These are phyloP conservation scores for Junonia oenone DNA, from an alignment of 2,888 invertebrate species.

Conservation along the genomic window DNA sequence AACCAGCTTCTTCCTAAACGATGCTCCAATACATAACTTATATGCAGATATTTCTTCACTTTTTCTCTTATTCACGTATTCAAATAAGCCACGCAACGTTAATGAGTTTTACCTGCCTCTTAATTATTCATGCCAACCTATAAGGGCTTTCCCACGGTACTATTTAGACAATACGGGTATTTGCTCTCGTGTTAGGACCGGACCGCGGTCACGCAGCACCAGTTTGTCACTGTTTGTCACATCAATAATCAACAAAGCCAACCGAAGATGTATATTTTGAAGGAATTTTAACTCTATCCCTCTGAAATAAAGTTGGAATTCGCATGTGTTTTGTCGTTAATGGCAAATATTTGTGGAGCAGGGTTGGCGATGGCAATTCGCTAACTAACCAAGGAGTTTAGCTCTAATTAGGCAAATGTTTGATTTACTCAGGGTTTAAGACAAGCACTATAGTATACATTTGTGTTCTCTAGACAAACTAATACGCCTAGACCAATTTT, in stretches of 20 bases:
- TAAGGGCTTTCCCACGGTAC: slow-evolving; percentile 44
- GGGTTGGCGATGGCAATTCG: slow-evolving; percentile 11
- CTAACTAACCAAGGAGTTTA: slow-evolving; percentile 18
- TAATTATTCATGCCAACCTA: slow-evolving; percentile 12
- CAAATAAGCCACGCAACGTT: neutral
- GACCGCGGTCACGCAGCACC: slow-evolving; percentile 39
- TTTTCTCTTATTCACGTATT: neutral
- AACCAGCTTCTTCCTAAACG: too few relatives aligned
- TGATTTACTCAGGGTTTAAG: slow-evolving; percentile 1
- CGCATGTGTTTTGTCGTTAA: neutral
- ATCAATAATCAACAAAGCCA: slow-evolving; percentile 19
- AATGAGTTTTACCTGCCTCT: neutral
- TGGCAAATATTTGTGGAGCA: neutral
- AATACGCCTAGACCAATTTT: neutral
- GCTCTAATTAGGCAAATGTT: slow-evolving; percentile 16
- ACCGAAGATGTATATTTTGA: neutral
- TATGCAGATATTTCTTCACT: neutral
- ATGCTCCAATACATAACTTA: too few relatives aligned
- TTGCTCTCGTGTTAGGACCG: slow-evolving; percentile 39
- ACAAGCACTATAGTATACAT: neutral
- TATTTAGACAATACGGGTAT: slow-evolving; percentile 37
- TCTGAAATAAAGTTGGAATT: neutral
- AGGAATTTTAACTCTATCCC: neutral
- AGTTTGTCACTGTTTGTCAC: slow-evolving; percentile 38
- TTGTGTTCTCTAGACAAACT: neutral